A percentile compares a stretch with the other conserved stretches of the same genome.
Evolutionary conservation across 2,797 vertebrate species (phyloP).

Genomic region (Uromys caudimaculatus): DNA sequence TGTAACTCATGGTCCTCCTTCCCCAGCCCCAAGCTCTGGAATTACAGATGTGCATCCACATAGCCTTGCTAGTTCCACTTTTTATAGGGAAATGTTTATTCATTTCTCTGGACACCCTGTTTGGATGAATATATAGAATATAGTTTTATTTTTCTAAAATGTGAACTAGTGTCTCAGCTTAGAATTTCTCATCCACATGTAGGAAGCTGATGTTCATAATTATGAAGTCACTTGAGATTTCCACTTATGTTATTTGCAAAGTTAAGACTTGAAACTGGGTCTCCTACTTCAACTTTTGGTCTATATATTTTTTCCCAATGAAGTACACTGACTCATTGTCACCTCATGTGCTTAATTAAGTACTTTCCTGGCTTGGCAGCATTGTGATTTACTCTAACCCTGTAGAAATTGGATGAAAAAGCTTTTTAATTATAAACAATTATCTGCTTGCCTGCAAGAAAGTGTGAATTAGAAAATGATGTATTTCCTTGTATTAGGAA

Average conservation of each 20-base stretch:
- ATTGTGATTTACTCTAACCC: slow-evolving; percentile 65
- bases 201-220: neutral
- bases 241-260: slow-evolving; percentile 46
- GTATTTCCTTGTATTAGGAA: slow-evolving; percentile 64
- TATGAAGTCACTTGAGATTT: slow-evolving; percentile 47
- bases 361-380: slow-evolving; percentile 56
- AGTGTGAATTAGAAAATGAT: slow-evolving; percentile 75
- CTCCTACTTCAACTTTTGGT: slow-evolving; percentile 47
- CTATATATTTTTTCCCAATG: slow-evolving; percentile 43
- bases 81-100: slow-evolving; percentile 57
- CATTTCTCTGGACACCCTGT: neutral
- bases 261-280: slow-evolving; percentile 29
- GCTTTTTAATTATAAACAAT: slow-evolving; percentile 68
- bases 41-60: neutral
- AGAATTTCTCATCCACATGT: slow-evolving; percentile 31
- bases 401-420: slow-evolving; percentile 66
- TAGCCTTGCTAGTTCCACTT: neutral
- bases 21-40: neutral
- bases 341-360: slow-evolving; percentile 60
- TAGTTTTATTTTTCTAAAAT: neutral
- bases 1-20: neutral
- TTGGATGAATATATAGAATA: slow-evolving; percentile 1
- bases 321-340: slow-evolving; percentile 53
- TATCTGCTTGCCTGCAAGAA: slow-evolving; percentile 61
- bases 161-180: neutral